Evolutionary conservation across 2,888 invertebrate genomes (phyloP).

Genomic region (Argyresthia albistria): DNA sequence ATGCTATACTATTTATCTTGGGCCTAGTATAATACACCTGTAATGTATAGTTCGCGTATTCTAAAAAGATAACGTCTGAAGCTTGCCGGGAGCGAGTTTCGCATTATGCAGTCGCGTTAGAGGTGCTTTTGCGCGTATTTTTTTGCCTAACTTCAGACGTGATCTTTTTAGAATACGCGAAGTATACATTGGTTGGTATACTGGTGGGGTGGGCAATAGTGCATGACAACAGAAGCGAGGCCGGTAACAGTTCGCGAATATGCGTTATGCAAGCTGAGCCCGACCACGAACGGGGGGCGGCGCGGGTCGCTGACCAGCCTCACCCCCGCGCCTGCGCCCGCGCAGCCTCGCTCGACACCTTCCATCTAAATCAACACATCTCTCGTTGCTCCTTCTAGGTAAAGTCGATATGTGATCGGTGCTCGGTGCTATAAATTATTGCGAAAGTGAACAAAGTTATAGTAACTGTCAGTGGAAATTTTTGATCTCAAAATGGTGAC

Average conservation of each 20-base stretch:
- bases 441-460: conserved; percentile 42
- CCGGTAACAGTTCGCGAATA: not conserved
- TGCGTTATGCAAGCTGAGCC: conserved; percentile 52
- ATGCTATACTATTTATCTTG: too few relatives aligned
- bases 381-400: conserved; percentile 35
- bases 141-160: too few relatives aligned
- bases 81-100: too few relatives aligned
- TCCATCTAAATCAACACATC: conserved; percentile 47
- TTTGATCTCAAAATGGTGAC: conserved; percentile 75
- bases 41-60: too few relatives aligned
- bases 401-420: conserved; percentile 66
- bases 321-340: conserved; percentile 38
- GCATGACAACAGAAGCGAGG: not conserved
- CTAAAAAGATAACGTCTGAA: too few relatives aligned
- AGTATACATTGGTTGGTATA: too few relatives aligned
- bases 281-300: conserved; percentile 15
- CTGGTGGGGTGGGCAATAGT: not conserved
- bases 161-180: too few relatives aligned
- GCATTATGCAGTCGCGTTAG: too few relatives aligned
- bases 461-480: conserved; percentile 45
- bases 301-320: conserved; percentile 70
- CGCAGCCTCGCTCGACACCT: conserved; percentile 12
- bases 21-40: too few relatives aligned
- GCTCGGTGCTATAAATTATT: conserved; percentile 52
- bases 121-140: too few relatives aligned